phyloP scores from a whole-genome alignment of 2,113 vertebrate genomes.

The Pteruthius melanotis region DNA sequence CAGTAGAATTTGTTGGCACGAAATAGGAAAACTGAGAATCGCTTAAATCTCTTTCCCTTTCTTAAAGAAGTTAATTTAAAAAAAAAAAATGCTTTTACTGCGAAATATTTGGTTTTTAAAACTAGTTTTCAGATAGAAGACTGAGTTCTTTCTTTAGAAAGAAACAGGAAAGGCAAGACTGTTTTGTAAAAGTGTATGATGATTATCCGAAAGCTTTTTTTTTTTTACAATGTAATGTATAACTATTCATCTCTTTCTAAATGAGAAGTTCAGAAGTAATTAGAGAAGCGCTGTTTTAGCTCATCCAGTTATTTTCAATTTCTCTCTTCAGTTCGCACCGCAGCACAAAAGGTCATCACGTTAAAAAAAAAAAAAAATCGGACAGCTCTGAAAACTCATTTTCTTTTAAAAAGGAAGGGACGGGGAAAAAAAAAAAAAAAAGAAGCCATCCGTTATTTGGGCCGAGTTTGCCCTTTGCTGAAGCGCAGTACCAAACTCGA shows the following conservation, averaged over 20 bases:
- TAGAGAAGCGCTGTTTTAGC: constrained; percentile 28
- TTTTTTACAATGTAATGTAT: not conserved
- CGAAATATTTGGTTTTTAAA: not conserved
- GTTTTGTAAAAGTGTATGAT: not conserved
- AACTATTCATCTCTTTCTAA: constrained; percentile 1
- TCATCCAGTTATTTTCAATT: constrained; percentile 32
- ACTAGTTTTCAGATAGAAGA: not conserved
- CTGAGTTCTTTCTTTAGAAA: not conserved
- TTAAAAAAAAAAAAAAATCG: not conserved
- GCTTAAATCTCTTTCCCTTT: not conserved
- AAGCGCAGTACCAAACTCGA: constrained; percentile 1
- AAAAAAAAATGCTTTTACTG: not conserved
- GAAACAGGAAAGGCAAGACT: not conserved
- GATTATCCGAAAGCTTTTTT: constrained; percentile 3
- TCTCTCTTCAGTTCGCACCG: constrained; percentile 24
- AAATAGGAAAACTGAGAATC: not conserved
- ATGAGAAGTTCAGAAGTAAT: constrained; percentile 31
- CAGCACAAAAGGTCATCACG: not conserved
- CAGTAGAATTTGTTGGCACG: not conserved
- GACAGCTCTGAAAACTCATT: not conserved
- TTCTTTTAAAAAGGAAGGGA: not conserved
- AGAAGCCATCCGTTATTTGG: not conserved
- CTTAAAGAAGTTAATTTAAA: not conserved
- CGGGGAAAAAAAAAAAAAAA: not conserved
- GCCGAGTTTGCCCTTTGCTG: not conserved